Conservation (phyloP, 2,888 invertebrate species). For the Terebella lapidaria region DNA sequence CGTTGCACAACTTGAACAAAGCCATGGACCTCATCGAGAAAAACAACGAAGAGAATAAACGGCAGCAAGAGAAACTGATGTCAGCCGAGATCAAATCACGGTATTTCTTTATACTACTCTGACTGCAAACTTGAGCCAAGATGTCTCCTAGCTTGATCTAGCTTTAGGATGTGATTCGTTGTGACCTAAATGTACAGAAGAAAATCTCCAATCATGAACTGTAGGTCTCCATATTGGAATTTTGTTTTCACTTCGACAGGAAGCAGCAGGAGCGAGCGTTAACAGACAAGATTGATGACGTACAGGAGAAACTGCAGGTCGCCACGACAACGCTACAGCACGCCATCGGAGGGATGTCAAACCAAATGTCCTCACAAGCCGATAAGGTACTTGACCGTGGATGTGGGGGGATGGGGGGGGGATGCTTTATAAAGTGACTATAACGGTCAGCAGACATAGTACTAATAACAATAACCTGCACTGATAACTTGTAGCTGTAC, state of each 20-base stretch:
- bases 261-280: conserved; percentile 41
- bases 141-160: conserved; percentile 1
- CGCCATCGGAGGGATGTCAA: conserved; percentile 43
- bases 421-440: no score
- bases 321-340: conserved; percentile 49
- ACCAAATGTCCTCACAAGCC: conserved; percentile 30
- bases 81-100: conserved; percentile 51
- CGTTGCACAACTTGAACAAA: conserved; percentile 46
- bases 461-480: no score
- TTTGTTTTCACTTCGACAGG: conserved; percentile 18
- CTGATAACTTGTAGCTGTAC: no score
- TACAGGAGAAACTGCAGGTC: conserved; percentile 39
- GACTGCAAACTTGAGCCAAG: background rate
- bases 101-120: no score
- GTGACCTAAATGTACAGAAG: background rate
- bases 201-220: background rate
- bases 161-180: background rate
- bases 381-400: conserved; percentile 41
- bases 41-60: conserved; percentile 46
- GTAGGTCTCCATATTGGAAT: background rate
- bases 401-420: no score
- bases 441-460: no score
- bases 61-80: conserved; percentile 47
- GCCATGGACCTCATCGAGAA: conserved; percentile 47
- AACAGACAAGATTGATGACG: conserved; percentile 34